Base-by-base conservation (phyloP, 2,888 invertebrate species). In the Ditylenchus weischeri region DNA sequence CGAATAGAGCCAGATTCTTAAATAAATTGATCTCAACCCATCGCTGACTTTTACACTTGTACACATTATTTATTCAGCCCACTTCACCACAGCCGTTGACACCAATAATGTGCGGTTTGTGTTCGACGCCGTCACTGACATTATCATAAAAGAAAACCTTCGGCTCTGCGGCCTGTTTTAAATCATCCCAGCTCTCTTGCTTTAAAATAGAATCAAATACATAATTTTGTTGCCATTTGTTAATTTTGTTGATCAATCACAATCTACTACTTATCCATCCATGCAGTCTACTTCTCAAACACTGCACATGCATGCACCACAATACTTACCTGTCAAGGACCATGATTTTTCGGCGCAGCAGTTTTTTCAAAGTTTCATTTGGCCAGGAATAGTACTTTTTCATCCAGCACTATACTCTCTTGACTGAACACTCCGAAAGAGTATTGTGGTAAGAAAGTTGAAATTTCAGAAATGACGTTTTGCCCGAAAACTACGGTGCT, bases 101-200 rank as follows among this genome's bases (percentile, higher is more conserved):
- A 74, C 74, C n/a, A 74, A 75, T 57, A 74, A 74, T 62, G 75
- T 74, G 57, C 75, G 78, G 18, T 79, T 79, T 65, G 79, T 79
- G 0, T 79, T 79, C 69, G 79, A 79, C 61, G 79, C 79, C 10
- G 78, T 78, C 54, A 79, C 79, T 48, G 79, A 79, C 68, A 78
- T 79, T 51, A 78, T 79, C 50, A 76, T 79, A 61, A 72, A 74
- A 35, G 73, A 77, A 67, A 79, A 78, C 62, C 69, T 79, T 49
- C 66, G 75, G 48, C 72, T 73, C 43, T 79, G 79, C 62, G 79
- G 79, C 36, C 74, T 79, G 13, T 78, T 68, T 21, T 66, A 35
- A 35, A 36, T 15, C 43, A 13, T 43, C 43, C 43, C 43, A 43
- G 43, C 13, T 15, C 36, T 11, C 13, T 38, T 36, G 19, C 59